Conservation (phyloP, 2,113 vertebrate species). For the Rhynchopsitta pachyrhyncha region DNA sequence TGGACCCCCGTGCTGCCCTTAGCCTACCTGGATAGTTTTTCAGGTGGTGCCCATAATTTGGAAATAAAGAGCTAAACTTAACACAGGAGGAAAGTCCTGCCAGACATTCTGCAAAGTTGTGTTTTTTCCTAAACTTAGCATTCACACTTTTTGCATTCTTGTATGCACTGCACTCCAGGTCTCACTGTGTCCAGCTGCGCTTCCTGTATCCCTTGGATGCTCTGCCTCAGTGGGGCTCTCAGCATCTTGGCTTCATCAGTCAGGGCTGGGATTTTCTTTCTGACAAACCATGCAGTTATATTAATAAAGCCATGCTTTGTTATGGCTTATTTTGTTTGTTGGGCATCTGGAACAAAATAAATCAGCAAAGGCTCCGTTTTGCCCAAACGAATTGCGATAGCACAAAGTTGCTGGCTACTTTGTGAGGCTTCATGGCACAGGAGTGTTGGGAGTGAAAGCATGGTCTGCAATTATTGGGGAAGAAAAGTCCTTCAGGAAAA, state of each 20-base stretch:
- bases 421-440: background rate
- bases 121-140: background rate
- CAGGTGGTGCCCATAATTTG: background rate
- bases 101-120: background rate
- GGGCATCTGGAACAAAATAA: conserved; percentile 16
- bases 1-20: background rate
- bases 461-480: rapidly evolving
- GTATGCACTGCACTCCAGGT: background rate
- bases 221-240: background rate
- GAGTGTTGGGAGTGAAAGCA: background rate
- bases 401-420: background rate
- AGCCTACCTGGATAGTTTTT: background rate
- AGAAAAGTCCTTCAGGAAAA: background rate
- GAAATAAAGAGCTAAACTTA: background rate
- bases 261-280: background rate
- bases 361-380: background rate
- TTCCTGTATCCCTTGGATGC: background rate
- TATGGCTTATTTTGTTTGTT: conserved; percentile 16
- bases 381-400: rapidly evolving
- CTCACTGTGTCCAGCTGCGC: rapidly evolving
- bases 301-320: conserved; percentile 3
- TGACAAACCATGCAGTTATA: background rate
- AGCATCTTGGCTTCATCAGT: background rate
- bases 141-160: background rate
- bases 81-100: background rate